These are phyloP conservation scores for Pollicipes pollicipes DNA, from an alignment of 1,140 invertebrate genomes.

Conservation along the genomic window DNA sequence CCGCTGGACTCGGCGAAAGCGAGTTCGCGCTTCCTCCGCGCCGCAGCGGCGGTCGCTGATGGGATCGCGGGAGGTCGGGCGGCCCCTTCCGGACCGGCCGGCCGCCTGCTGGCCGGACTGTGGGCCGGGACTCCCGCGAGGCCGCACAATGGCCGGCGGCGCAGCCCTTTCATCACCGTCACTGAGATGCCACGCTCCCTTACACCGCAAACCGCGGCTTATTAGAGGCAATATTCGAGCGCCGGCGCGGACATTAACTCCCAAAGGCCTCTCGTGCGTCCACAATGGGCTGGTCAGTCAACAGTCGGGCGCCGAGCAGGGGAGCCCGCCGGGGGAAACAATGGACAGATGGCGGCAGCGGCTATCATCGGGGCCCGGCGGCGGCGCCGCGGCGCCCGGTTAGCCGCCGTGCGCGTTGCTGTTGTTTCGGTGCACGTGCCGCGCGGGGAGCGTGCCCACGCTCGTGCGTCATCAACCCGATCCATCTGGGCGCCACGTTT, in stretches of 20 bases:
- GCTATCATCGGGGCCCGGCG: not conserved
- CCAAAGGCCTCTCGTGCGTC: not conserved
- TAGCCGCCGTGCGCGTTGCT: not conserved
- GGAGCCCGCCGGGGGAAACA: not conserved
- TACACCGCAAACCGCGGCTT: not conserved
- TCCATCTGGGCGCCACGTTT: not conserved
- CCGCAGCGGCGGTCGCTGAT: too few relatives aligned
- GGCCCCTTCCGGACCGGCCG: too few relatives aligned
- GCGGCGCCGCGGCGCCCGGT: not conserved
- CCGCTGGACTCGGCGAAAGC: too few relatives aligned
- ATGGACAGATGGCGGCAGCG: not conserved
- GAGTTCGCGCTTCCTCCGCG: too few relatives aligned
- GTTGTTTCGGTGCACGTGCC: not conserved
- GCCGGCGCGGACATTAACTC: not conserved
- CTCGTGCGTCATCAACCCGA: not conserved
- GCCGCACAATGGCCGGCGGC: not conserved
- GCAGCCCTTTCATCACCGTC: not conserved
- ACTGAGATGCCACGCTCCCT: not conserved
- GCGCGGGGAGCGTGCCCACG: not conserved
- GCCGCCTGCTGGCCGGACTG: not conserved
- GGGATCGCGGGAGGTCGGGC: too few relatives aligned
- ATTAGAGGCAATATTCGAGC: not conserved
- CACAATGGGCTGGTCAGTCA: not conserved
- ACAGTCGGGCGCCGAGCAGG: not conserved
- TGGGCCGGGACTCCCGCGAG: too few relatives aligned